phyloP scores from a whole-genome alignment of 2,888 invertebrate genomes.

The Bombylius discolor region DNA sequence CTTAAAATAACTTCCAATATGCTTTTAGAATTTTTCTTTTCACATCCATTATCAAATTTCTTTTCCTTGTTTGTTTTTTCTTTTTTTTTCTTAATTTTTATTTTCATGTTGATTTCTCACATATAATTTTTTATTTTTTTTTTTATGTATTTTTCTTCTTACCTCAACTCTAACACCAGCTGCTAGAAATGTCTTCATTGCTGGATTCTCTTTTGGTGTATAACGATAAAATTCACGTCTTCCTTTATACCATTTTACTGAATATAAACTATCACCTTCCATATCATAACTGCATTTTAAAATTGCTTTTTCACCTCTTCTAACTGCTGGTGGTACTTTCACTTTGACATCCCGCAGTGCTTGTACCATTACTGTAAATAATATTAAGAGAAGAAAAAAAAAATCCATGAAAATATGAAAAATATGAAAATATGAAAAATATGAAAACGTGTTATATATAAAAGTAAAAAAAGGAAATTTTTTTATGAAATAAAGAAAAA shows the following conservation, averaged over 20 bases:
- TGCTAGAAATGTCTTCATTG: conserved; percentile 57
- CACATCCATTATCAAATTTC: too few species aligned
- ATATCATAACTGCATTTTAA: conserved; percentile 63
- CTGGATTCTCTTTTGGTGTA: conserved; percentile 57
- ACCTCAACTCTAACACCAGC: conserved; percentile 66
- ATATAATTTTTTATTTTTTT: conserved; percentile 18
- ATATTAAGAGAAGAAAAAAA: conserved; percentile 13
- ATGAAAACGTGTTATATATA: too few species aligned
- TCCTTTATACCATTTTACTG: conserved; percentile 79
- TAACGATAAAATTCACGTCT: conserved; percentile 69
- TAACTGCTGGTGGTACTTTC: conserved; percentile 50
- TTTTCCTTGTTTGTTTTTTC: too few species aligned
- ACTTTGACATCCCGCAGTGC: conserved; percentile 49
- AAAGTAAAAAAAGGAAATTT: too few species aligned
- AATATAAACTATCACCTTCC: conserved; percentile 62
- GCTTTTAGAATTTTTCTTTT: too few species aligned
- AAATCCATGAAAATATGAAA: neutral
- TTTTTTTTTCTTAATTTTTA: too few species aligned
- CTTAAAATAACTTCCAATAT: too few species aligned
- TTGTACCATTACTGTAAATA: conserved; percentile 16
- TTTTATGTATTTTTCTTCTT: conserved; percentile 33
- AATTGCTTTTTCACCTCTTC: conserved; percentile 47
- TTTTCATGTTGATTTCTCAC: too few species aligned
- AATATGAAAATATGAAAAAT: neutral
- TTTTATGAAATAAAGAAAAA: too few species aligned